phyloP scores from a whole-genome alignment of 37 sponge, comb jelly and placozoan species.

The Hexactinellida sp. region DNA sequence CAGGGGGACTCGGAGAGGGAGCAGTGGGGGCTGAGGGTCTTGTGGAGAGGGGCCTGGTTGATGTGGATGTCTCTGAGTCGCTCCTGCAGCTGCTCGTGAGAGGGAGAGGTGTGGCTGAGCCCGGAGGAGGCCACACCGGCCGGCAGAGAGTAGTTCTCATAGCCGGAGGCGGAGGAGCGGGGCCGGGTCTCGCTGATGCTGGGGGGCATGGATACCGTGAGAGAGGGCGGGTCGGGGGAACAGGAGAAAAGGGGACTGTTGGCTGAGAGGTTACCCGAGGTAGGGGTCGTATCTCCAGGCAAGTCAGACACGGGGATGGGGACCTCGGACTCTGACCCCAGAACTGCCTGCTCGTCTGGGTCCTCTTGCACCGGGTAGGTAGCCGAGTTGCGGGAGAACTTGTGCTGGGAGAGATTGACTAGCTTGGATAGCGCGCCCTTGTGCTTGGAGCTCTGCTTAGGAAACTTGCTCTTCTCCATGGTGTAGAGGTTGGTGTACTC shows the following conservation, averaged over 20 bases:
- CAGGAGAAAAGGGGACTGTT: not conserved
- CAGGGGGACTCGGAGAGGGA: not conserved
- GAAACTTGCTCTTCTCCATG: not conserved
- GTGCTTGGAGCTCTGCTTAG: not conserved
- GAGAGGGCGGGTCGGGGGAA: not conserved
- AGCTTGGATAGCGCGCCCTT: not conserved
- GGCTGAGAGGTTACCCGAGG: not conserved
- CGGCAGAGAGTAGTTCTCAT: not conserved
- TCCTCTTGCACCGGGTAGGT: not conserved
- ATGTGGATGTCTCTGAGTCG: not conserved
- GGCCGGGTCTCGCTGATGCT: not conserved
- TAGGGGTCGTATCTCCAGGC: not conserved
- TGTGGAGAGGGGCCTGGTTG: not conserved
- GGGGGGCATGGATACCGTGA: not conserved
- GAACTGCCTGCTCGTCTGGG: not conserved
- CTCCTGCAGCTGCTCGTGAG: not conserved
- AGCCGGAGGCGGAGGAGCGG: not conserved
- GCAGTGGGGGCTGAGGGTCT: not conserved
- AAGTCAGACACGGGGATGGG: not conserved
- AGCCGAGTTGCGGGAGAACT: not conserved
- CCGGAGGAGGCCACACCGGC: not conserved
- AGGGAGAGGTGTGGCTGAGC: not conserved
- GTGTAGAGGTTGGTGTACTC: conserved; percentile 7
- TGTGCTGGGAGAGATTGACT: not conserved
- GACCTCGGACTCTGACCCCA: not conserved